These are phyloP conservation scores for Engraulis encrasicolus DNA, from an alignment of 2,113 vertebrate genomes.

Conservation along the genomic window DNA sequence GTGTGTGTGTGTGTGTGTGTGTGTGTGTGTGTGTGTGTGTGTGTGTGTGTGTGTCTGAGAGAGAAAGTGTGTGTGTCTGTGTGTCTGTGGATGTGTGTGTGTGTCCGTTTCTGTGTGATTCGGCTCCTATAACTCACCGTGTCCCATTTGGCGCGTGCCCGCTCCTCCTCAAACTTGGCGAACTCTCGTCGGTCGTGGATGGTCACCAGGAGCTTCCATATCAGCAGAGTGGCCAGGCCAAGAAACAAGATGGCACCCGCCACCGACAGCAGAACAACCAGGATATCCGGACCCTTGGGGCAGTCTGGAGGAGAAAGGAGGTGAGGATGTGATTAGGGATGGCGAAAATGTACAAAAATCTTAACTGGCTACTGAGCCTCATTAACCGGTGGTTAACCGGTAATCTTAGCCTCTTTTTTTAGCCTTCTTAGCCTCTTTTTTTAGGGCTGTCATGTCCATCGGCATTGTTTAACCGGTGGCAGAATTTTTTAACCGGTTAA, in stretches of 20 bases:
- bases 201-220: slow-evolving; percentile 97
- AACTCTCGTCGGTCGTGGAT: slow-evolving; percentile 96
- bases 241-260: slow-evolving; percentile 90
- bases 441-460: too few species aligned
- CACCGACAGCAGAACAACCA: slow-evolving; percentile 91
- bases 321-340: slow-evolving; percentile 40
- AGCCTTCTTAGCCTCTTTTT: too few species aligned
- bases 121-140: slow-evolving; percentile 75
- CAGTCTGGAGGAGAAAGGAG: slow-evolving; percentile 81
- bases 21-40: slow-evolving; percentile 24
- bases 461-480: too few species aligned
- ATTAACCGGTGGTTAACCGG: too few species aligned
- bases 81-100: neutral
- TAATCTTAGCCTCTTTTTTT: too few species aligned
- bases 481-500: too few species aligned
- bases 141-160: slow-evolving; percentile 93
- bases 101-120: neutral
- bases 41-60: neutral
- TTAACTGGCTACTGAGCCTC: neutral
- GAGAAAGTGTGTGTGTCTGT: neutral
- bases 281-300: slow-evolving; percentile 86
- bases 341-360: neutral
- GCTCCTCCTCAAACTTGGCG: slow-evolving; percentile 94
- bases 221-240: slow-evolving; percentile 85
- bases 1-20: too few species aligned